phyloP scores from a whole-genome alignment of 2,113 vertebrate species.

The Candoia aspera region DNA sequence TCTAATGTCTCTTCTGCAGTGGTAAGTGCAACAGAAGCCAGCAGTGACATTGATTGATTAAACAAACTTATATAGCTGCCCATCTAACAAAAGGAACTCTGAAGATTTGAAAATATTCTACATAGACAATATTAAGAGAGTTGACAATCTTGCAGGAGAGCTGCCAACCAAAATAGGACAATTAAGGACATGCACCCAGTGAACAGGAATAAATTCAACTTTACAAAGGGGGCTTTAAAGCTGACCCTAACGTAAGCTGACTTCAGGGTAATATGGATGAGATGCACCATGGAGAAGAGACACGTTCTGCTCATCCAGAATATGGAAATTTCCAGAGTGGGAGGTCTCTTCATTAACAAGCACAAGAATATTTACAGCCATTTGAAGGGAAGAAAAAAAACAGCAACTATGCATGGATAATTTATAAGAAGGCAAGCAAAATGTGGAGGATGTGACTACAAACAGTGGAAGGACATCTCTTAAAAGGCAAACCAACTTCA shows the following conservation, averaged over 20 bases:
- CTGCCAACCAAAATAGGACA: not conserved
- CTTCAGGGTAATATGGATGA: no score
- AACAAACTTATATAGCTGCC: not conserved
- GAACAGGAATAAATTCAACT: not conserved
- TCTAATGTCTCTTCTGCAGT: not conserved
- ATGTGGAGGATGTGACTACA: no score
- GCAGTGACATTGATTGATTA: not conserved
- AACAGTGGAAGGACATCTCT: no score
- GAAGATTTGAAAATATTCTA: not conserved
- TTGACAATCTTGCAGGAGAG: not conserved
- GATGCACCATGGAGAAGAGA: no score
- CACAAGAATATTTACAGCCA: no score
- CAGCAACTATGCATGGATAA: no score
- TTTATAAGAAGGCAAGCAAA: no score
- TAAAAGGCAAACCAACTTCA: no score
- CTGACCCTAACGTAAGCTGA: not conserved
- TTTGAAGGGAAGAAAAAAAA: no score
- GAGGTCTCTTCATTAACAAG: no score
- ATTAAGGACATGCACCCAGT: not conserved
- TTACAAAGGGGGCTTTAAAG: not conserved
- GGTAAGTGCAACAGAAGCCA: not conserved
- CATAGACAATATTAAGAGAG: not conserved
- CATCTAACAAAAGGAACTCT: not conserved
- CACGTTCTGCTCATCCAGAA: no score
- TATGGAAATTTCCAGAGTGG: no score